Base-by-base conservation (phyloP, 1,140 invertebrate genomes). In the Aphis craccivora region DNA sequence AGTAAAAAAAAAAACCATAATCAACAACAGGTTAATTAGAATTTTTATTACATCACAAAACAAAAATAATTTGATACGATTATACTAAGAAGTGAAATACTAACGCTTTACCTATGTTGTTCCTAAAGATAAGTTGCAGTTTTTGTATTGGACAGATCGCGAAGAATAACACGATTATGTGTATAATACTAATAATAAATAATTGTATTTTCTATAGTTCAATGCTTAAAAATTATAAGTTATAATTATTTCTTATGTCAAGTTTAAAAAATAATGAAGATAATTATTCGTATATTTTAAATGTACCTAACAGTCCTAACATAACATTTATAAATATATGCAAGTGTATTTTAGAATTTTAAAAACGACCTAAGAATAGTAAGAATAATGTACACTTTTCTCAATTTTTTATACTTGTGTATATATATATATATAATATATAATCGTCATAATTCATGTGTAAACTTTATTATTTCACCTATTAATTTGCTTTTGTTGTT, bases 21-120 rank as follows among this genome's bases (percentile, higher is more conserved):
- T 90, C 25, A 25, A 90, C 43, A 30, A 60, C 7, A 67, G 14
- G 67, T 90, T 90, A 90, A 90, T 90, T 67, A 43, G 89, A 90
- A 67, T n/a, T 90, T 90, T n/a, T 55, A 90, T 90, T 60, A 67
- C 25, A 90, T 43, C 53, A 67, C 37, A 43, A n/a, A 37, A 90
- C 11, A 90, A 6, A 23, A 60, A 43, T 22, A 30, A 67, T 67
- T 90, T 67, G 8, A 90, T 67, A 43, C 25, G 37, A 43, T 14
- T 43, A 45, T 90, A 90, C 88, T 60, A 40, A 90, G 88, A 90
- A 90, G 20, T 90, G 88, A 90, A 90, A 60, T 90, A 90, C 37
- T 40, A 90, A 90, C 30, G 60, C 35, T 60, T 11, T 51, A n/a
- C n/a, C 30, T 48, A n/a, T 23, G 45, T 88, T 22, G 30, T 87